Evolutionary conservation across 2,888 invertebrate species (phyloP), one percentile per base, ranked within the genome.

Genomic region (Chloroclysta siterata): DNA sequence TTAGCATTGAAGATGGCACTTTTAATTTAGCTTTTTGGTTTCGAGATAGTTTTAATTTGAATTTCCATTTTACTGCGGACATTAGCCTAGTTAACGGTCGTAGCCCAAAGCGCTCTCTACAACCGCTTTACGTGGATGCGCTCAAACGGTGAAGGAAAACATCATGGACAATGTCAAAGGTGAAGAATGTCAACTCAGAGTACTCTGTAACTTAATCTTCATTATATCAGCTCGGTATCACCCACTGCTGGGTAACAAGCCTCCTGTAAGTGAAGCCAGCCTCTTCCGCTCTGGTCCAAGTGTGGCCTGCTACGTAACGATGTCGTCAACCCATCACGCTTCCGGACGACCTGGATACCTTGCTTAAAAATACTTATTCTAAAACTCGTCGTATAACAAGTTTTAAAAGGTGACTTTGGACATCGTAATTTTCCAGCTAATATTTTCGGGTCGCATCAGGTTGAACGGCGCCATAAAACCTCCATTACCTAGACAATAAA

Each of bases 1-100:
- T 61, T 65, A 65, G 65, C 65, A 61, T 65, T 59, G 54, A 59
- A 62, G 61, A 62, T 58, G 65, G 54, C 47, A 48, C 42, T 48
- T 53, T 53, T 65, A 59, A 65, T 58, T 58, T 51, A 52, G 22
- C 46, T 41, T 52, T 51, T 53, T 58, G 11, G 44, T 44, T 44
- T 17, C 33, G 22, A 41, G 17, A 4, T 36, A 53, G 53, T 60
- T 56, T 42, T 46, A 36, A 64, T 56, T 60, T 53, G 28, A 28
- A 53, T 63, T 59, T 46, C 10, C 55, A 60, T 55, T 63, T 63
- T 50, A 63, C 57, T 29, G 53, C 48, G 11, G n/a, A 33, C 39
- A 50, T 53, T 33, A 28, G 15, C 50, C 29, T n/a, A 47, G 33
- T 33, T 36, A 29, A 33, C 22, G 42, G n/a, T n/a, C n/a, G n/a